These are phyloP conservation scores for Ennomos erosarius DNA, from an alignment of 2,888 invertebrate species.

Conservation along the genomic window DNA sequence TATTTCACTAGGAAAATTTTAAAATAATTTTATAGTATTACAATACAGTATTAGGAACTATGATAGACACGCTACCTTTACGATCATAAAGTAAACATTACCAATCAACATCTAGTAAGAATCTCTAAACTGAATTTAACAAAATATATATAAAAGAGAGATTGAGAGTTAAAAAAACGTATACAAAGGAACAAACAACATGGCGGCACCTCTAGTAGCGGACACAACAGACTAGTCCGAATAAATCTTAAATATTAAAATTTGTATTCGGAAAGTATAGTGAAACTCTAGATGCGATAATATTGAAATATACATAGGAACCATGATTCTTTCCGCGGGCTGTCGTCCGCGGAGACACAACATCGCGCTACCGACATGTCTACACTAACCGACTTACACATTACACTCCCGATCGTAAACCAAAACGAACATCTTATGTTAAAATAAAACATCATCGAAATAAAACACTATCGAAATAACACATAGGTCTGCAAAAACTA, in stretches of 20 bases:
- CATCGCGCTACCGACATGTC: constrained; percentile 80
- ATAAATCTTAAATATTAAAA: constrained; percentile 85
- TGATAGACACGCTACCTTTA: constrained; percentile 83
- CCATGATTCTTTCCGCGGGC: constrained; percentile 84
- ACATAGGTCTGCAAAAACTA: constrained; percentile 11
- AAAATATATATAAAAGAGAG: constrained; percentile 63
- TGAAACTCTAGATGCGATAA: constrained; percentile 85
- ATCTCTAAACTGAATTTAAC: constrained; percentile 68
- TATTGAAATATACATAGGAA: constrained; percentile 87
- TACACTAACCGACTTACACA: constrained; percentile 75
- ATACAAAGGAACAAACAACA: constrained; percentile 78
- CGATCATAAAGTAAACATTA: constrained; percentile 75
- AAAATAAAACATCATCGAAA: too few species aligned
- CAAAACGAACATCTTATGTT: too few species aligned
- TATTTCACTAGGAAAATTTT: constrained; percentile 84
- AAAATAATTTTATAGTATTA: constrained; percentile 81
- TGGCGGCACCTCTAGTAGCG: constrained; percentile 79
- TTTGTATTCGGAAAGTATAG: constrained; percentile 85
- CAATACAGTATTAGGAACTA: constrained; percentile 85
- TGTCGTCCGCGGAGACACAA: constrained; percentile 79
- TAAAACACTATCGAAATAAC: too few species aligned
- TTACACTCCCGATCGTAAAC: constrained; percentile 61
- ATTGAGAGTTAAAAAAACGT: constrained; percentile 52
- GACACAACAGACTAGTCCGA: constrained; percentile 84
- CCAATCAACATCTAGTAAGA: constrained; percentile 73